Evolutionary conservation across 2,797 vertebrate genomes (phyloP).

Genomic region (Betta splendens): DNA sequence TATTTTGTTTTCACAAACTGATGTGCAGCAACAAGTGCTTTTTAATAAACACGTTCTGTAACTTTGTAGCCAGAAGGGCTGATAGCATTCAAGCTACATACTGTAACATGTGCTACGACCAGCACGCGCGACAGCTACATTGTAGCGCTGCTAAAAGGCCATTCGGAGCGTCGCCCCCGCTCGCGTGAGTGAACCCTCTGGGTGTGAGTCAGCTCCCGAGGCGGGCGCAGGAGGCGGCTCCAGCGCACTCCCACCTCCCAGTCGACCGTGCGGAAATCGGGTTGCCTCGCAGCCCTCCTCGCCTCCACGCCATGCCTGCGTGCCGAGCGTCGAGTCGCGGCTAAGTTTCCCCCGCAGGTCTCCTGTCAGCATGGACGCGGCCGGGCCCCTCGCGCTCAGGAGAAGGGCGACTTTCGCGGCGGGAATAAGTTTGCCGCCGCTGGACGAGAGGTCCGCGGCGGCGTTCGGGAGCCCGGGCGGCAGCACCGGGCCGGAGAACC

Average conservation of each 20-base stretch:
- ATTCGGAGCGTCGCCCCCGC: too few relatives aligned
- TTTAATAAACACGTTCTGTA: too few relatives aligned
- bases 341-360: background rate
- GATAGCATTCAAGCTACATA: too few relatives aligned
- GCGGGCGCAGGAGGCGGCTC: constrained; percentile 17
- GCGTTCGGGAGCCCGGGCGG: background rate
- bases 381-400: constrained; percentile 8
- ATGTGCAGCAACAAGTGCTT: too few relatives aligned
- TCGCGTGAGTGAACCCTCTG: background rate
- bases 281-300: constrained; percentile 10
- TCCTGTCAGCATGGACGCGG: constrained; percentile 45
- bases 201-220: constrained; percentile 20
- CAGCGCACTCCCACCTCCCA: constrained; percentile 29
- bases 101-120: too few relatives aligned
- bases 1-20: too few relatives aligned
- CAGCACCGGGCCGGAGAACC: background rate
- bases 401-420: constrained; percentile 53
- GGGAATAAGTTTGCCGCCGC: constrained; percentile 29
- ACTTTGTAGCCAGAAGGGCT: too few relatives aligned
- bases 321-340: too few relatives aligned
- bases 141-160: too few relatives aligned
- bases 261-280: constrained; percentile 39
- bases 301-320: too few relatives aligned
- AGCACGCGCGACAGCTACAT: too few relatives aligned
- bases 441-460: constrained; percentile 29